phyloP scores from a whole-genome alignment of 1,140 invertebrate species.

The Globodera ellingtonae region DNA sequence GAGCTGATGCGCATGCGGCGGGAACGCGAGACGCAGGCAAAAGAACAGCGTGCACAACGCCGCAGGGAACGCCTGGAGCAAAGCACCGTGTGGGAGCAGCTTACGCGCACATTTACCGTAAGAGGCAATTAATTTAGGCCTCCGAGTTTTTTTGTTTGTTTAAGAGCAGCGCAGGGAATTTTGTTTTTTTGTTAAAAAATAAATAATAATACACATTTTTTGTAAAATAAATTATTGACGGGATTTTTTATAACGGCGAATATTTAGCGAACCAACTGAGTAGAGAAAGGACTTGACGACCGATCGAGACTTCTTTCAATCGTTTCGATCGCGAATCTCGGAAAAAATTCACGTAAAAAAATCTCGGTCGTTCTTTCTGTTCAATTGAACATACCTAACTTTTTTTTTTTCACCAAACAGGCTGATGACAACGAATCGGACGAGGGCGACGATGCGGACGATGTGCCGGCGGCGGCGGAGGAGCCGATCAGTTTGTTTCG shows the following conservation, averaged over 20 bases:
- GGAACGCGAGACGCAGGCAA: conserved; percentile 8
- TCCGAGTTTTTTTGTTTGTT: not conserved
- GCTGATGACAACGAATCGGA: conserved; percentile 6
- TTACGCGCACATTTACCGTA: not conserved
- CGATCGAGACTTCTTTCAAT: not conserved
- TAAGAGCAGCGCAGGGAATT: not conserved
- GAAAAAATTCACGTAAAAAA: too few species aligned
- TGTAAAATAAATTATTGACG: too few species aligned
- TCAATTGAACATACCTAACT: not conserved
- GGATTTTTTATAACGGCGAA: too few species aligned
- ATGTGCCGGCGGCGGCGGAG: not conserved
- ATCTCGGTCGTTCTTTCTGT: not conserved
- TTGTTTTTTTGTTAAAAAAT: not conserved
- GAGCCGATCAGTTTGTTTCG: conserved; percentile 22
- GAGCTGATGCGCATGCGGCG: not conserved
- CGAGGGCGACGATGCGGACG: not conserved
- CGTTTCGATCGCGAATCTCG: not conserved
- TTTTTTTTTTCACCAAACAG: not conserved
- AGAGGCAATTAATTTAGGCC: not conserved
- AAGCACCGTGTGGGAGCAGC: not conserved
- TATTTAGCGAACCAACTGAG: too few species aligned
- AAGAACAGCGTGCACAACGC: not conserved
- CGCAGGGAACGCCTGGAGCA: conserved; percentile 7
- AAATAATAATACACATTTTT: too few species aligned
- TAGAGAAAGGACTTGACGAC: not conserved